Percentiles rank a stretch among this genome's conserved stretches.
These are phyloP conservation scores for Bombylius major DNA, from an alignment of 2,888 invertebrate genomes.

Conservation along the genomic window DNA sequence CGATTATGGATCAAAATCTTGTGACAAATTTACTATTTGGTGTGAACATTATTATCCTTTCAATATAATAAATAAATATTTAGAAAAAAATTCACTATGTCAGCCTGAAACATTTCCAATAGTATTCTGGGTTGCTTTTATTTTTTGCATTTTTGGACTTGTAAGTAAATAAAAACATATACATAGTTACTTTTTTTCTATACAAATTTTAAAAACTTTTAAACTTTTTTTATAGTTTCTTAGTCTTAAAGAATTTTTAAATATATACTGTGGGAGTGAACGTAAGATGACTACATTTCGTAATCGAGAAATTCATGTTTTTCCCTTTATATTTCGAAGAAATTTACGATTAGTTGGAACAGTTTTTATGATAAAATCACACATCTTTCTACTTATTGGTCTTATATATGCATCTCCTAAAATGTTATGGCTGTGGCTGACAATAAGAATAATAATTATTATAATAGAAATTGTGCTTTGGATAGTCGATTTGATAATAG, in stretches of 20 bases:
- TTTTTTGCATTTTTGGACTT: constrained; percentile 18
- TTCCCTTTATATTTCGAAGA: constrained; percentile 20
- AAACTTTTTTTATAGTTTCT: constrained; percentile 4
- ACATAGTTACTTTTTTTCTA: not conserved
- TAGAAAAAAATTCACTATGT: constrained; percentile 12
- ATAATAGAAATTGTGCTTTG: constrained; percentile 20
- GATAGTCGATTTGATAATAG: constrained; percentile 18
- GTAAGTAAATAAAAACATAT: constrained; percentile 15
- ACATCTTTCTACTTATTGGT: constrained; percentile 20
- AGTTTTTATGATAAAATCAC: constrained; percentile 20
- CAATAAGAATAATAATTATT: constrained; percentile 18
- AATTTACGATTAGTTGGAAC: constrained; percentile 21
- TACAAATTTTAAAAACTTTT: not conserved
- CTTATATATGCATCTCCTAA: constrained; percentile 16
- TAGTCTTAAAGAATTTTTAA: constrained; percentile 10
- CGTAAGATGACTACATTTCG: constrained; percentile 16
- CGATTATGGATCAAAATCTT: not conserved
- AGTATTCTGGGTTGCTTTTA: constrained; percentile 21
- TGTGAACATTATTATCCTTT: constrained; percentile 13
- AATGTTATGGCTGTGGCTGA: constrained; percentile 21
- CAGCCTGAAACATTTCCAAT: constrained; percentile 20
- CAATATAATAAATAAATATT: not conserved
- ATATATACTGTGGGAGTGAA: constrained; percentile 5
- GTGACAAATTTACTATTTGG: constrained; percentile 21
- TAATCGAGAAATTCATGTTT: constrained; percentile 17